These are phyloP conservation scores for Podarcis cretensis DNA, from an alignment of 2,113 vertebrate species.

Conservation along the genomic window DNA sequence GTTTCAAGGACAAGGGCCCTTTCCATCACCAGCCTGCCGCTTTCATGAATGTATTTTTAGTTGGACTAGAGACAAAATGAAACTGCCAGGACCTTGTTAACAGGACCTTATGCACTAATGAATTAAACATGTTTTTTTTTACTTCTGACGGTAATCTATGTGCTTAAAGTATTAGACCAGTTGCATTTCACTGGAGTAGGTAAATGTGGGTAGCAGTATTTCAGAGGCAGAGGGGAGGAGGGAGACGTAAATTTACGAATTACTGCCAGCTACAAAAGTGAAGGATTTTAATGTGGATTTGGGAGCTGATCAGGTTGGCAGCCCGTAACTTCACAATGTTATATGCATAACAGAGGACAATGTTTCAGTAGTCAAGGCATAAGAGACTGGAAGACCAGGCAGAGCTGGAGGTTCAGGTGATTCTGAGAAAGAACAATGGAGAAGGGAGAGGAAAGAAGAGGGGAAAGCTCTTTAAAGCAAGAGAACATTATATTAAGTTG, in stretches of 20 bases:
- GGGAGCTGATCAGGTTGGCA: not conserved
- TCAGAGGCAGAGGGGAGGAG: not conserved
- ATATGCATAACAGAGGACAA: not conserved
- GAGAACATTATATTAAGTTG: too few species aligned
- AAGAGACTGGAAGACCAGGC: not conserved
- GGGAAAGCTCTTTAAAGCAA: too few species aligned
- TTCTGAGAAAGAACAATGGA: too few species aligned
- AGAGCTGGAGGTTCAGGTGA: too few species aligned
- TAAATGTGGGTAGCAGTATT: constrained; percentile 10
- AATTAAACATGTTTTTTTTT: constrained; percentile 44
- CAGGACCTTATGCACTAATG: constrained; percentile 45
- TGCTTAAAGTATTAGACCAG: constrained; percentile 50
- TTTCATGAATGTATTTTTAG: not conserved
- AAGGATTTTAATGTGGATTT: not conserved
- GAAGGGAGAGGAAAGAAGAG: too few species aligned
- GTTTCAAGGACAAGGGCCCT: not conserved
- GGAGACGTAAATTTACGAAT: not conserved
- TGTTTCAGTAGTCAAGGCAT: not conserved
- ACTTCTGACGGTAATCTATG: constrained; percentile 46
- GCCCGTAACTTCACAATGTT: not conserved
- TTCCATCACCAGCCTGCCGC: not conserved
- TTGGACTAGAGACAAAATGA: not conserved
- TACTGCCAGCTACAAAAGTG: too few species aligned
- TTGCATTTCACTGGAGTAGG: constrained; percentile 38
- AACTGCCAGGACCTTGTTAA: not conserved